phyloP scores from a whole-genome alignment of 2,797 vertebrate genomes.

The Phoeniculus purpureus region DNA sequence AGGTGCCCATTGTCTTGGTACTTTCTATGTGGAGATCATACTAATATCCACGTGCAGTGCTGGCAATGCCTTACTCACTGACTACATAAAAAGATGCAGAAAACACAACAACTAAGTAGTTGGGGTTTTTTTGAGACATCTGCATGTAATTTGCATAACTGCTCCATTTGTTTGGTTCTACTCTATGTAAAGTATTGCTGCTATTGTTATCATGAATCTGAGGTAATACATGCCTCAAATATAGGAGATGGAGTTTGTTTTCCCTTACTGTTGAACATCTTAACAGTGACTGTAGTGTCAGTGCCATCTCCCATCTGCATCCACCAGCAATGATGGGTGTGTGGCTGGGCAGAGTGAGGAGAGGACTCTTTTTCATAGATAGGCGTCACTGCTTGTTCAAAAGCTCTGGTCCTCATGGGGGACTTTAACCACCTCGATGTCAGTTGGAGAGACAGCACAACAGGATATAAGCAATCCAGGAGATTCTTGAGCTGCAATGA shows the following conservation, averaged over 20 bases:
- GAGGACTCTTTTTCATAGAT: too few relatives aligned
- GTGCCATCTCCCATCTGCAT: fast-evolving
- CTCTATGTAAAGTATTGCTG: neutral
- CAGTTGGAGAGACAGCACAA: too few relatives aligned
- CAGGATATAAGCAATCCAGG: too few relatives aligned
- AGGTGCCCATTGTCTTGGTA: neutral
- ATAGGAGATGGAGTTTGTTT: neutral
- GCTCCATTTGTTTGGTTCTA: neutral
- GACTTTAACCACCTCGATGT: too few relatives aligned
- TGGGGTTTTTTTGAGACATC: neutral
- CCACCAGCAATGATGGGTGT: fast-evolving
- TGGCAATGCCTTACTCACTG: neutral
- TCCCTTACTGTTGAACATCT: neutral
- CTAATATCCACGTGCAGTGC: neutral
- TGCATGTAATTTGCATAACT: neutral
- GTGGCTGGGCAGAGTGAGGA: neutral
- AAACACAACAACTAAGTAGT: neutral
- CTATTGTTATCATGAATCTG: neutral
- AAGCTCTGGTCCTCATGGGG: too few relatives aligned
- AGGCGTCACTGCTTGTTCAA: too few relatives aligned
- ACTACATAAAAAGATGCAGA: neutral
- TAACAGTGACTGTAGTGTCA: neutral
- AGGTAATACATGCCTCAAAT: neutral
- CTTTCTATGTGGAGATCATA: neutral
- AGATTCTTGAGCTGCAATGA: too few relatives aligned